A percentile compares a stretch with the other conserved stretches of the same genome.
These are phyloP conservation scores for Xiphophorus maculatus DNA, from an alignment of 2,113 vertebrate species.

Conservation along the genomic window DNA sequence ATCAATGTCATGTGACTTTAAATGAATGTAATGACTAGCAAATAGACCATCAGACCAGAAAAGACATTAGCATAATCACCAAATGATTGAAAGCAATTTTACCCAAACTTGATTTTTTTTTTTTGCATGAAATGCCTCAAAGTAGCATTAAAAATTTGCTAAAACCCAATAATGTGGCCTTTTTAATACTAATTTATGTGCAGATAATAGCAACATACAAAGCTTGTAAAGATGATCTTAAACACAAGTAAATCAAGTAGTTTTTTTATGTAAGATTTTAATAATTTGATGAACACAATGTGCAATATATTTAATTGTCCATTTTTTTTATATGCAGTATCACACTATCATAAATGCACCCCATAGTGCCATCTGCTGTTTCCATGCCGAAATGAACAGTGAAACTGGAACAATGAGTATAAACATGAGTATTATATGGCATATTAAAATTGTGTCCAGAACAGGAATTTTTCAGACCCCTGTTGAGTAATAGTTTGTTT, in stretches of 20 bases:
- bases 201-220: too few relatives aligned
- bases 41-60: neutral
- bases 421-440: neutral
- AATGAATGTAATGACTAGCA: conserved; percentile 6
- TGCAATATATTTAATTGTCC: too few relatives aligned
- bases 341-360: conserved; percentile 10
- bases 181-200: too few relatives aligned
- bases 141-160: too few relatives aligned
- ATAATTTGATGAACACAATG: too few relatives aligned
- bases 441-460: neutral
- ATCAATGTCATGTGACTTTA: conserved; percentile 27
- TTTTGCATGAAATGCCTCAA: neutral
- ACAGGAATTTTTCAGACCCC: neutral
- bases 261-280: neutral
- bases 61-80: conserved; percentile 1
- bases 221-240: neutral
- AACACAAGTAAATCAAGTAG: neutral
- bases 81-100: neutral
- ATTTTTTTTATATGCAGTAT: neutral
- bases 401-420: neutral
- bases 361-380: conserved; percentile 68
- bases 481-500: neutral
- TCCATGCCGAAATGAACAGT: neutral
- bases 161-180: neutral
- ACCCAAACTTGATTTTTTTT: neutral